Evolutionary conservation across 2,888 invertebrate species (phyloP), one percentile per base, ranked within the genome.

Genomic region (Drosophila meridiana): DNA sequence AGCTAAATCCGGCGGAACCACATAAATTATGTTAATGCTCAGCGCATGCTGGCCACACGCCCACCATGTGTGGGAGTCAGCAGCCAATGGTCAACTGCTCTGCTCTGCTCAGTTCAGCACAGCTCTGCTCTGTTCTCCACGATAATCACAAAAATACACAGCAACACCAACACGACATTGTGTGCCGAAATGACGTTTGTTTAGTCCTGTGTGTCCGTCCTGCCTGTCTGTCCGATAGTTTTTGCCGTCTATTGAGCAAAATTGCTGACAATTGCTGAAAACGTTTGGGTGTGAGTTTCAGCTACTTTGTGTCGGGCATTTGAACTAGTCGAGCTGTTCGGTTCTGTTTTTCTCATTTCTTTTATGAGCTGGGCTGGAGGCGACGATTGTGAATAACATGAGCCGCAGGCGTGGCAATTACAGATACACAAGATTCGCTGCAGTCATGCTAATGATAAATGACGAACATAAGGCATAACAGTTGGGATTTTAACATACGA

Each of bases 11-110:
- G 81, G 88, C 90, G 91, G 90, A 91, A 92, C 92, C 92, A 92
- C 92, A 92, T 92, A 92, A 92, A 92, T 92, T 92, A 92, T 92
- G 92, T 92, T 92, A 92, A 92, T 92, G 88, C 91, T 82, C 80
- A 78, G 87, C 91, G 82, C 79, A 79, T 79, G 83, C 79, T 80
- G 82, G 91, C 89, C 72, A 84, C 89, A 91, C 92, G 92, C 92
- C 92, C 92, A 89, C 89, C 78, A 86, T 80, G 82, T 84, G 78
- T 58, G 68, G 52, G 26, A 36, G 53, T 28, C 38, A n/a, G n/a
- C 53, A 53, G 36, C 14, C 53, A 36, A 38, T 36, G 40, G 57
- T 63, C 47, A 52, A 42, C 62, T 75, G 56, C 64, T 66, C 59
- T 40, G 40, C 40, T 40, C 58, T 69, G 55, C 60, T 66, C 62